Conservation (phyloP, 2,888 invertebrate genomes). For the Drosophila siamana region DNA sequence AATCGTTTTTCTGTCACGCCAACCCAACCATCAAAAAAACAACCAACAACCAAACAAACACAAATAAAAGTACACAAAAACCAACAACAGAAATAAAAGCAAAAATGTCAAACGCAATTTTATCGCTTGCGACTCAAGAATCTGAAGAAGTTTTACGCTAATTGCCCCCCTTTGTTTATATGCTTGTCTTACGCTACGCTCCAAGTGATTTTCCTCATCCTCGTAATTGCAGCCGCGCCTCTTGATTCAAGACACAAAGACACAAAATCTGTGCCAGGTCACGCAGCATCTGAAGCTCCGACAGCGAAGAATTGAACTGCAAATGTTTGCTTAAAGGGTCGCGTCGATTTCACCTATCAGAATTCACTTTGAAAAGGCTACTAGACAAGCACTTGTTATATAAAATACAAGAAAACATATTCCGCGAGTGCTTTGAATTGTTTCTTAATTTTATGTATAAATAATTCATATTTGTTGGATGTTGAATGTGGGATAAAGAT, state of each 20-base stretch:
- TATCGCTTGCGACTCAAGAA: conserved; percentile 26
- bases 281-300: not conserved
- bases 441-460: too few species aligned
- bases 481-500: too few species aligned
- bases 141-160: conserved; percentile 40
- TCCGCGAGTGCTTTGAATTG: too few species aligned
- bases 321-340: too few species aligned
- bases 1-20: conserved; percentile 82
- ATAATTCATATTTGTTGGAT: too few species aligned
- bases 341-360: too few species aligned
- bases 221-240: conserved; percentile 5
- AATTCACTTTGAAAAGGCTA: too few species aligned
- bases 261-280: not conserved
- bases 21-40: conserved; percentile 57
- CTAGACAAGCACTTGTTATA: too few species aligned
- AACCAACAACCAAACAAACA: conserved; percentile 28
- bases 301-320: not conserved
- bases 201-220: conserved; percentile 5
- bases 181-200: conserved; percentile 12
- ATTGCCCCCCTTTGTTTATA: conserved; percentile 50
- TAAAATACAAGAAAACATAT: too few species aligned
- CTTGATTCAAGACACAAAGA: not conserved
- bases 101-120: conserved; percentile 39
- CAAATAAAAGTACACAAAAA: not conserved
- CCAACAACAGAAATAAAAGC: conserved; percentile 11